Evolutionary conservation across 2,888 invertebrate genomes (phyloP).

Genomic region (Leistus spinibarbis): DNA sequence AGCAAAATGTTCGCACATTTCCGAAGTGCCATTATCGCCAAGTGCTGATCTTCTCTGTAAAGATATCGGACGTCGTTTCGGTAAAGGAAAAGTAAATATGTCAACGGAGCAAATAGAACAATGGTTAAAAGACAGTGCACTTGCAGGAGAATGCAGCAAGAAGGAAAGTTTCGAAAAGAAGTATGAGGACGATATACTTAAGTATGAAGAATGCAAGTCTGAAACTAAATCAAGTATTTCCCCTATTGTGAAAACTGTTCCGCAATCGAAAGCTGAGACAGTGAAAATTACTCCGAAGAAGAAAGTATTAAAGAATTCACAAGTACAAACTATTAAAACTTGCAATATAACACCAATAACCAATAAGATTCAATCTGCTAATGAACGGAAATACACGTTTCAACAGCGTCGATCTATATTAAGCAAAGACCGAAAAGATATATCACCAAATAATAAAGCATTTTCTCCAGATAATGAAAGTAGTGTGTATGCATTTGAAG

Average conservation of each 20-base stretch:
- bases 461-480: conserved; percentile 73
- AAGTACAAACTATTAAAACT: conserved; percentile 10
- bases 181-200: conserved; percentile 52
- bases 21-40: conserved; percentile 25
- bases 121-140: conserved; percentile 61
- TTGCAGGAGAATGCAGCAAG: conserved; percentile 52
- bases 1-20: conserved; percentile 54
- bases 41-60: conserved; percentile 48
- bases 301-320: neutral
- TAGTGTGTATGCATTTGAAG: conserved; percentile 74
- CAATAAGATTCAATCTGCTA: conserved; percentile 12
- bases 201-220: conserved; percentile 47
- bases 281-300: neutral
- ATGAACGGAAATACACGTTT: conserved; percentile 28
- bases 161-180: conserved; percentile 47
- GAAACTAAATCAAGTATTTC: conserved; percentile 2
- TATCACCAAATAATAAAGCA: conserved; percentile 61
- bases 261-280: conserved; percentile 7
- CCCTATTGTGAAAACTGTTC: neutral
- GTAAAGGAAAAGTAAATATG: conserved; percentile 71
- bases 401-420: conserved; percentile 64
- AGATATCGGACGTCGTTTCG: conserved; percentile 55
- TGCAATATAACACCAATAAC: conserved; percentile 47
- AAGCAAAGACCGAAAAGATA: conserved; percentile 60
- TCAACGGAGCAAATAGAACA: conserved; percentile 73